These are phyloP conservation scores for Coelinius sp. DNA, from an alignment of 2,888 invertebrate genomes.

Conservation along the genomic window DNA sequence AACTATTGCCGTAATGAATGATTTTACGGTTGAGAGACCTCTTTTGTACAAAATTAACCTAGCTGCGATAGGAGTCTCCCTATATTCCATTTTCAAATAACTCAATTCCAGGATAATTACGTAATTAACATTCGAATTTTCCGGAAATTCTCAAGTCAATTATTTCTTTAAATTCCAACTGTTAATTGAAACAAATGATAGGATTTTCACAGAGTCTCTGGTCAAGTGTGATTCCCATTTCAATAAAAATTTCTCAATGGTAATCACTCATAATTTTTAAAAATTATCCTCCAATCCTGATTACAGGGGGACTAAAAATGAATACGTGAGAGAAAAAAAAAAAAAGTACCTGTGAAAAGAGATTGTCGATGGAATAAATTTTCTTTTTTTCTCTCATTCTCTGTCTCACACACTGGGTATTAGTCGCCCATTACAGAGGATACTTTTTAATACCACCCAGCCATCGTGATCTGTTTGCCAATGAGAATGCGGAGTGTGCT, in stretches of 20 bases:
- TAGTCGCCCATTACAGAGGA: conserved; percentile 64
- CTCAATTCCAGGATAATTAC: neutral
- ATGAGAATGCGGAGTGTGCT: conserved; percentile 67
- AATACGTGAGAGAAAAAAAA: neutral
- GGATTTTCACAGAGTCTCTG: neutral
- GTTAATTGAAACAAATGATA: neutral
- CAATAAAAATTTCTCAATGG: neutral
- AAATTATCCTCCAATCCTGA: neutral
- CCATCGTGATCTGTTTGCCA: conserved; percentile 69
- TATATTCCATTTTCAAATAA: neutral
- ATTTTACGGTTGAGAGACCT: neutral
- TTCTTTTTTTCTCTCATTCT: conserved; percentile 34
- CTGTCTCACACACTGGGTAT: conserved; percentile 32
- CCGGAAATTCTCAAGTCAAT: neutral
- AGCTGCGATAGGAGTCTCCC: neutral
- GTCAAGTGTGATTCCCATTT: neutral
- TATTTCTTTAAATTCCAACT: neutral
- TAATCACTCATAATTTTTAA: neutral
- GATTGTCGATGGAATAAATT: conserved; percentile 39
- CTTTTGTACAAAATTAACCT: neutral
- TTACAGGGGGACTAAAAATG: conserved; percentile 10
- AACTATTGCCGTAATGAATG: neutral
- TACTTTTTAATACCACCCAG: conserved; percentile 67
- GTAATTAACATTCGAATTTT: neutral
- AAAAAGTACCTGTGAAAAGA: conserved; percentile 9